Evolutionary conservation across 2,113 vertebrate species (phyloP).

Genomic region (Numida meleagris): DNA sequence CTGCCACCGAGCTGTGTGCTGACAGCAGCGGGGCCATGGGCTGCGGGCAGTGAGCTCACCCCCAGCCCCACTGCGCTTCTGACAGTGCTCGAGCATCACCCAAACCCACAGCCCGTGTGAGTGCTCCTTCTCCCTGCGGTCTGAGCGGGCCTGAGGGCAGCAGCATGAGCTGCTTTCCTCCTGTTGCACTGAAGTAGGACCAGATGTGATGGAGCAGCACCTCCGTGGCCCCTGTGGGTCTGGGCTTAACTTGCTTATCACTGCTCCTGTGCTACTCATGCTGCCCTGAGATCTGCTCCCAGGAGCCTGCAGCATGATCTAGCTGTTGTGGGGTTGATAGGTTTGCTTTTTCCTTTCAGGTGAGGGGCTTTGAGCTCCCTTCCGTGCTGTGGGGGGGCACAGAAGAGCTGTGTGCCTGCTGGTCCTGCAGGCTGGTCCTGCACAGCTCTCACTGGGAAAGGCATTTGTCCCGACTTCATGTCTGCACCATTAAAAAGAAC

Average conservation of each 20-base stretch:
- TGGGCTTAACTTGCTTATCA: background rate
- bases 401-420: background rate
- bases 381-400: background rate
- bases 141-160: background rate
- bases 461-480: rapidly evolving
- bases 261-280: rapidly evolving
- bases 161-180: background rate
- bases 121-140: background rate
- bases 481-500: background rate
- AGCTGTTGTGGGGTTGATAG: background rate
- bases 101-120: background rate
- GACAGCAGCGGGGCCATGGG: conserved; percentile 53
- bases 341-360: background rate
- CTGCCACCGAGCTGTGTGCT: background rate
- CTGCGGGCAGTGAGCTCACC: conserved; percentile 4
- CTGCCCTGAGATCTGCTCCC: background rate
- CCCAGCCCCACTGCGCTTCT: background rate
- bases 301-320: background rate
- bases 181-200: background rate
- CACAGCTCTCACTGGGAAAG: background rate
- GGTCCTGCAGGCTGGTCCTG: background rate
- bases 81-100: background rate
- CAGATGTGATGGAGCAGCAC: background rate
- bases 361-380: background rate
- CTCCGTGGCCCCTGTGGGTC: background rate